Evolutionary conservation across 2,888 invertebrate genomes (phyloP), one percentile per base, ranked within the genome.

Genomic region (Eilema sororculum): DNA sequence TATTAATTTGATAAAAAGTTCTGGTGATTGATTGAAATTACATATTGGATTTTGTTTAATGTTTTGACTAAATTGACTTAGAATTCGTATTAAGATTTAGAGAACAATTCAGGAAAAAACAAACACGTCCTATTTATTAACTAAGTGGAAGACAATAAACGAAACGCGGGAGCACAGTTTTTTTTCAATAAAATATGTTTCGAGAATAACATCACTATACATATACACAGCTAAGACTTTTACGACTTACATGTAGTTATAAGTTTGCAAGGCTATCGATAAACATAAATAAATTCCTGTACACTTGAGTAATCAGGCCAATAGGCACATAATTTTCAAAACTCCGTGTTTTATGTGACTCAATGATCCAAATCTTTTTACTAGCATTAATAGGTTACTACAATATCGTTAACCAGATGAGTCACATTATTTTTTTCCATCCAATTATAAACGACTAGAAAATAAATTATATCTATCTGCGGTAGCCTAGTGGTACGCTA

Each of bases 1-100:
- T n/a, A 58, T 37, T 41, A 63, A 76, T n/a, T 76, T 65, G 10
- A 46, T 66, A 20, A 30, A 78, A 13, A n/a, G n/a, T n/a, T n/a
- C n/a, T n/a, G n/a, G n/a, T n/a, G 71, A 63, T 13, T 74, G 13
- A 0, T 58, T 20, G 30, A 74, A 10, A 20, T 75, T 59, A 33
- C 70, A 33, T 4, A 8, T 8, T 33, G 30, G 30, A 8, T 33
- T 33, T 8, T 33, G 6, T 3, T 28, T 28, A 5, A 28, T 4
- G 5, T 33, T 33, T 6, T 33, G 8, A 33, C 8, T 33, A 66
- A 20, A 71, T 37, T 9, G 65, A 37, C 20, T 65, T 65, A 16
- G 37, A 37, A 37, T 37, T 12, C 37, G 4, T 41, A 41, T 16
- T 16, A 41, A 41, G 37, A 12, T 12, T 37, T 12, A 37, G 12